These are phyloP conservation scores for Phylloscopus collybita DNA, from an alignment of 2,797 vertebrate species.

Conservation along the genomic window DNA sequence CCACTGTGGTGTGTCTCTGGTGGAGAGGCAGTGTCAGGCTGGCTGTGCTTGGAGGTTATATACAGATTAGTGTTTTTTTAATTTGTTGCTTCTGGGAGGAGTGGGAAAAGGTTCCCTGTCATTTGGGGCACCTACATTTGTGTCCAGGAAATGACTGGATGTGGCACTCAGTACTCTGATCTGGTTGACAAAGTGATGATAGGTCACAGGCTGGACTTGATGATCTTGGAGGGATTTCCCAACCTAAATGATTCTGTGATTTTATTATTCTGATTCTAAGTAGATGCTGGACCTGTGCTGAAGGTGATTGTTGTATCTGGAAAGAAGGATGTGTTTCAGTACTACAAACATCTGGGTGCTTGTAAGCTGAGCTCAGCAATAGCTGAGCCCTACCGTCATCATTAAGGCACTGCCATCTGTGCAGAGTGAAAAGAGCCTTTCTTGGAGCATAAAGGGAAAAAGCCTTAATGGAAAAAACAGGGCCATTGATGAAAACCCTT, in stretches of 20 bases:
- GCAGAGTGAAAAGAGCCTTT: constrained; percentile 14
- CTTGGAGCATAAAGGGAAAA: neutral
- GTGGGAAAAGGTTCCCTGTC: neutral
- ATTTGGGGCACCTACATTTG: neutral
- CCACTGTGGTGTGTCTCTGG: accelerated
- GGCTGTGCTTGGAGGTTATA: neutral
- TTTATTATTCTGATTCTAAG: neutral
- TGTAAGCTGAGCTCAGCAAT: constrained; percentile 39
- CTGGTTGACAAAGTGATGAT: neutral
- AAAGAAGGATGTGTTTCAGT: neutral
- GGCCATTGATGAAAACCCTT: constrained; percentile 3
- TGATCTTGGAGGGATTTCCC: neutral
- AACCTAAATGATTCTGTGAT: neutral
- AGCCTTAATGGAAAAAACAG: constrained; percentile 18
- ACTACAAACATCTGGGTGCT: constrained; percentile 21
- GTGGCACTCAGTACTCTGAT: neutral
- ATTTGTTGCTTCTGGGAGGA: neutral
- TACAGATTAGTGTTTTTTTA: neutral
- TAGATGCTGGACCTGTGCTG: neutral
- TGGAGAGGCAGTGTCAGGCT: neutral
- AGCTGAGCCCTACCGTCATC: neutral
- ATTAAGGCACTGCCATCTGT: constrained; percentile 26
- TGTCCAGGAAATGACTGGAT: neutral
- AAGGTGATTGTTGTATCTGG: neutral
- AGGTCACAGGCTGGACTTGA: neutral